Evolutionary conservation across 2,797 vertebrate genomes (phyloP), one percentile per base, ranked within the genome.

Genomic region (Champsocephalus esox): DNA sequence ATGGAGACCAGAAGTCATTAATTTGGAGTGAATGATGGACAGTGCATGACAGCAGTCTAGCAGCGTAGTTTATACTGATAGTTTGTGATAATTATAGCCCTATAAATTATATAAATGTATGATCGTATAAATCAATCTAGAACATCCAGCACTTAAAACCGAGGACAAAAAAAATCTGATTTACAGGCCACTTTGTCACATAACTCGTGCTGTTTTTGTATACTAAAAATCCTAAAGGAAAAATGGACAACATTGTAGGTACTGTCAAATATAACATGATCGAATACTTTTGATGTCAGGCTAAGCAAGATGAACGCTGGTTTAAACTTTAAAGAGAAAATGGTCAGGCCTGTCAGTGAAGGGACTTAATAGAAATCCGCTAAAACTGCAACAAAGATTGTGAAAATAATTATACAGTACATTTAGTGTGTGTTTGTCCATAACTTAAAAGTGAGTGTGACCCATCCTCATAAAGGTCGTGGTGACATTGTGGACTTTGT

Each of bases 401-500:
- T 32, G 12, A 49, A 13, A 16, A 19, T 43, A n/a, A 19, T n/a
- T 45, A 41, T 14, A 41, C 9, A 24, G 17, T 19, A 24, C n/a
- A 56, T 17, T n/a, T 9, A 38, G 9, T 38, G 34, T 52, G 3
- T 52, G 3, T 41, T 3, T 73, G 28, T 56, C 41, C 34, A 19
- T 56, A 24, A 60, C 44, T 62, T 51, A 28, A 71, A 69, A n/a
- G 12, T n/a, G 63, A 52, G 50, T 32, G 68, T 71, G 60, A 43
- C 66, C 62, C 43, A 32, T 77, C 58, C 59, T 85, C 56, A 81
- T 89, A 3, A 76, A 82, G 65, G 3, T 68, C 48, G 65, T 5
- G 12, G 60, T 80, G 89, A 89, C 82, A 89, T 70, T 77, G 58
- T 56, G 58, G 49, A 82, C 57, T 75, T 77, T 64, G 62, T 81